Percentiles rank a stretch among this genome's conserved stretches.
Evolutionary conservation across 2,113 vertebrate species (phyloP).

Genomic region (Sciurus niger): DNA sequence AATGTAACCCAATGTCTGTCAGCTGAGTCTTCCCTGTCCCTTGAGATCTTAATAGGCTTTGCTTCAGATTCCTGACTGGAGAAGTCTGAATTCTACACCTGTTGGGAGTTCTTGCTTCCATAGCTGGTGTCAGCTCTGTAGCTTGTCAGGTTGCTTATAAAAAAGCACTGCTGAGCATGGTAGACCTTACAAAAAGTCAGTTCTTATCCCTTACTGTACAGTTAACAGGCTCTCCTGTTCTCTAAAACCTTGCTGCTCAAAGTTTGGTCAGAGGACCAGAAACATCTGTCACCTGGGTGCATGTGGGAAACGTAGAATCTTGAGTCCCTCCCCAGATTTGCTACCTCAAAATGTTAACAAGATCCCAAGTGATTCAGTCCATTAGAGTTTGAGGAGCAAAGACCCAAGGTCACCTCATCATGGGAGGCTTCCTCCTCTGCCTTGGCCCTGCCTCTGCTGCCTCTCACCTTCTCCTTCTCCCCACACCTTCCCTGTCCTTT

Average conservation of each 20-base stretch:
- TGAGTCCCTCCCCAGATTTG: not conserved
- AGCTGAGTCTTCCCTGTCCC: not conserved
- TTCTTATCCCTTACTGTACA: not conserved
- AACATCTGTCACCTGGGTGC: not conserved
- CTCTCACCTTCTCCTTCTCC: not conserved
- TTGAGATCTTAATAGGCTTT: constrained; percentile 32
- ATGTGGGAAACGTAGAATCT: not conserved
- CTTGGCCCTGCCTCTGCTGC: not conserved
- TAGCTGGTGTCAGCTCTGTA: not conserved
- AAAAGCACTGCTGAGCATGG: not conserved
- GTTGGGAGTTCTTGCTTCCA: not conserved
- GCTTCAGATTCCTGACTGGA: not conserved
- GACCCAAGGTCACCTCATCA: not conserved
- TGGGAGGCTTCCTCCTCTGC: not conserved
- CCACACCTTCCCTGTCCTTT: too few relatives aligned
- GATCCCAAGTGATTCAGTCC: not conserved
- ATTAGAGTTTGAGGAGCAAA: not conserved
- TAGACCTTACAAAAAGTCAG: not conserved
- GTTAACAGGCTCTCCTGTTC: not conserved
- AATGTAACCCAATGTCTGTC: not conserved
- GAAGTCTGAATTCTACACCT: not conserved
- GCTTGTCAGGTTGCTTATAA: not conserved
- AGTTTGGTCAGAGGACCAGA: not conserved
- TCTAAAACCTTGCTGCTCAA: not conserved
- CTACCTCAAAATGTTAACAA: not conserved